Conservation (phyloP, 2,888 invertebrate genomes). For the Drosophila mimetica region DNA sequence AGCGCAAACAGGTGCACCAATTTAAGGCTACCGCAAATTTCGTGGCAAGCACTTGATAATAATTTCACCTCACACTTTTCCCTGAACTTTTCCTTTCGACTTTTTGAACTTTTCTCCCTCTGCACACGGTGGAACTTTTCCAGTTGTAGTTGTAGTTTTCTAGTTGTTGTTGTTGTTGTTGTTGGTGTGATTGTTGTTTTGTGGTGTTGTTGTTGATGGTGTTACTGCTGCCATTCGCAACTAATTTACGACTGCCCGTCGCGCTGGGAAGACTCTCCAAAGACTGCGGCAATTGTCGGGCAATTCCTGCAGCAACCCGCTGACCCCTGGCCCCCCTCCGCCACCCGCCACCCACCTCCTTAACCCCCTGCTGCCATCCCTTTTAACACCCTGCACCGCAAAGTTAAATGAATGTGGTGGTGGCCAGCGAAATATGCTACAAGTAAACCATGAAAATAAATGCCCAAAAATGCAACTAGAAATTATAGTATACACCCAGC, state of each 20-base stretch:
- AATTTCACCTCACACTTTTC: constrained; percentile 37
- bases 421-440: constrained; percentile 49
- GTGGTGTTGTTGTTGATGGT: constrained; percentile 19
- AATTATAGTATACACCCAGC: constrained; percentile 23
- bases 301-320: constrained; percentile 34
- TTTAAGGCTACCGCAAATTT: constrained; percentile 31
- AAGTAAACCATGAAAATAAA: constrained; percentile 69
- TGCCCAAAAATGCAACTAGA: constrained; percentile 50
- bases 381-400: constrained; percentile 42
- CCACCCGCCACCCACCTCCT: neutral
- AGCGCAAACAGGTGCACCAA: constrained; percentile 29
- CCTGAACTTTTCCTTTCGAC: constrained; percentile 36
- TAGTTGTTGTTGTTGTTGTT: constrained; percentile 9
- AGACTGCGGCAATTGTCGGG: constrained; percentile 69
- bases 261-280: constrained; percentile 65
- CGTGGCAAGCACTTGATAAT: constrained; percentile 30
- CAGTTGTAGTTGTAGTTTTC: constrained; percentile 9
- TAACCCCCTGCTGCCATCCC: neutral
- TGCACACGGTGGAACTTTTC: constrained; percentile 25
- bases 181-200: constrained; percentile 24
- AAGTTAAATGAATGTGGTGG: constrained; percentile 61
- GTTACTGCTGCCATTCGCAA: constrained; percentile 49
- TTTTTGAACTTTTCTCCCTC: constrained; percentile 49
- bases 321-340: neutral
- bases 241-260: constrained; percentile 70